phyloP scores from a whole-genome alignment of 2,797 vertebrate species.

The Malurus splendens region DNA sequence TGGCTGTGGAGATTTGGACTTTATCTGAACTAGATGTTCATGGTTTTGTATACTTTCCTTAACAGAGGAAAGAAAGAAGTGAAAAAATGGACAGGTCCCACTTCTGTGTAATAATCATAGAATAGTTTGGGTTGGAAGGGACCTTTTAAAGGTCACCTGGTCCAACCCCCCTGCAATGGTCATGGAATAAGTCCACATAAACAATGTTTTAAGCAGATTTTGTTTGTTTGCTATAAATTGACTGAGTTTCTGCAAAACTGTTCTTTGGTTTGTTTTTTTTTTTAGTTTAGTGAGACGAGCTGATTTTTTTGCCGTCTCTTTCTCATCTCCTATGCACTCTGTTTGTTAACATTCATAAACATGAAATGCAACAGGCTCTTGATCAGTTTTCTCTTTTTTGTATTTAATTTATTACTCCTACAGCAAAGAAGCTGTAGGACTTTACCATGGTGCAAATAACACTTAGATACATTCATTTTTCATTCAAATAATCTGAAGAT shows the following conservation, averaged over 20 bases:
- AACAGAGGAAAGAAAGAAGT: neutral
- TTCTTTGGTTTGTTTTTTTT: neutral
- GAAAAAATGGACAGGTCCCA: neutral
- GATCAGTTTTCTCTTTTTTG: neutral
- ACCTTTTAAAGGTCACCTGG: neutral
- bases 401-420: neutral
- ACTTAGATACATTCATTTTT: neutral
- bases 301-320: neutral
- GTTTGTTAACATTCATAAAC: neutral
- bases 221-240: neutral
- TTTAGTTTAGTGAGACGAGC: neutral
- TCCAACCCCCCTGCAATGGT: fast-evolving
- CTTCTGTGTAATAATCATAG: neutral
- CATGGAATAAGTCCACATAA: neutral
- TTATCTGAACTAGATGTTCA: fast-evolving
- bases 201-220: neutral
- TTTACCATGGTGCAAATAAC: neutral
- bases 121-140: neutral
- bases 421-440: neutral
- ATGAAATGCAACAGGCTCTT: neutral
- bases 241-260: neutral
- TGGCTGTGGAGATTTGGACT: neutral
- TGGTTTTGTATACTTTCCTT: neutral
- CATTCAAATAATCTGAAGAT: neutral
- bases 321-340: neutral